Conservation (phyloP, 2,113 vertebrate genomes). For the Vulpes vulpes region DNA sequence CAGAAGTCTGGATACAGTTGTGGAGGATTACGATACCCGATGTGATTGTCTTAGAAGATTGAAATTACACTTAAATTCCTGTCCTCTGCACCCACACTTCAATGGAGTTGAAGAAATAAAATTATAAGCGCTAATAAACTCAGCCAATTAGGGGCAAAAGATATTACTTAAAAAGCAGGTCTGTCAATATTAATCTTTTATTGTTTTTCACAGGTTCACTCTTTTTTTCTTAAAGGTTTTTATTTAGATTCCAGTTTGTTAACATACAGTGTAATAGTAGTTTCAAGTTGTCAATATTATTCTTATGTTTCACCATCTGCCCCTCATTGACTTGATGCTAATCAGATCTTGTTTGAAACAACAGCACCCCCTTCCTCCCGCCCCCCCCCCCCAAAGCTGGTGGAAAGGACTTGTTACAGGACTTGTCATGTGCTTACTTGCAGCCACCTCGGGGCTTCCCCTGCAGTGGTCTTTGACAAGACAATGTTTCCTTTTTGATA, state of each 20-base stretch:
- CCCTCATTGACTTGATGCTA: conserved; percentile 66
- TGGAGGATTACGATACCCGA: conserved; percentile 22
- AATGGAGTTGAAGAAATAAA: conserved; percentile 45
- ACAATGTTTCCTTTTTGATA: conserved; percentile 81
- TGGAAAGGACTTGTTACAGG: conserved; percentile 69
- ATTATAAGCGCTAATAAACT: conserved; percentile 39
- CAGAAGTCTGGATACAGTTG: not conserved
- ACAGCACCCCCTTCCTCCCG: not conserved
- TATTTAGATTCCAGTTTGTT: not conserved
- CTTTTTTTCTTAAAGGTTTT: not conserved
- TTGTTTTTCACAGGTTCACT: not conserved
- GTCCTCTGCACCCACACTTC: not conserved
- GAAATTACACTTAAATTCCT: conserved; percentile 39
- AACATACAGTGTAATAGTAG: not conserved
- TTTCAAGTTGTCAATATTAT: conserved; percentile 57
- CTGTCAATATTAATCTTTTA: conserved; percentile 63
- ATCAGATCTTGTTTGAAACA: conserved; percentile 71
- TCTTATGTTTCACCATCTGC: conserved; percentile 65
- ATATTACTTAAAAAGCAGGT: conserved; percentile 47
- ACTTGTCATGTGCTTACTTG: conserved; percentile 34
- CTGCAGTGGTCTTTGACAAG: conserved; percentile 75
- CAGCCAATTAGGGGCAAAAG: not conserved
- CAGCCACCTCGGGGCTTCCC: conserved; percentile 21
- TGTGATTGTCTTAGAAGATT: conserved; percentile 9
- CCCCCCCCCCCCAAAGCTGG: not conserved